Percentiles rank a stretch among this genome's conserved stretches.
These are phyloP conservation scores for Hydropsyche tenuis DNA, from an alignment of 1,140 invertebrate species.

Conservation along the genomic window DNA sequence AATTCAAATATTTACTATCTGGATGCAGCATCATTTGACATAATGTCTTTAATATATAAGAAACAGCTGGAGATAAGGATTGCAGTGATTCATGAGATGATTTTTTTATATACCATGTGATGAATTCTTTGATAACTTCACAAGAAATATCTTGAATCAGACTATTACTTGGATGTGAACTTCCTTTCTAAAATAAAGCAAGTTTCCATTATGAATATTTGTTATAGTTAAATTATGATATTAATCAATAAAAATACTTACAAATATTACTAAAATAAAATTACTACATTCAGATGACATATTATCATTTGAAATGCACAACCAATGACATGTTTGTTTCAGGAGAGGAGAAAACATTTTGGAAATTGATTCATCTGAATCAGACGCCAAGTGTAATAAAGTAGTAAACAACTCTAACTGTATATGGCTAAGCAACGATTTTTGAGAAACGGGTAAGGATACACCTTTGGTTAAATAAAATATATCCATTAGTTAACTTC, in stretches of 20 bases:
- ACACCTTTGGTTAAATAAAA: constrained; percentile 40
- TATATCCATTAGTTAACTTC: neutral
- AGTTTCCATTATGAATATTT: neutral
- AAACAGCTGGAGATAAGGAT: constrained; percentile 19
- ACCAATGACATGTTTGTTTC: constrained; percentile 46
- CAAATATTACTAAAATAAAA: constrained; percentile 40
- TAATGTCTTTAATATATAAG: constrained; percentile 37
- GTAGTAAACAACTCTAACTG: constrained; percentile 24
- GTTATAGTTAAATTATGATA: neutral
- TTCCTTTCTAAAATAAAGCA: constrained; percentile 42
- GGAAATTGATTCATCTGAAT: constrained; percentile 36
- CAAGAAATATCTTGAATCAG: constrained; percentile 37
- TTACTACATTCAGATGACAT: constrained; percentile 22
- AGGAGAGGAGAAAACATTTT: constrained; percentile 44
- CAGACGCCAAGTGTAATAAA: constrained; percentile 36
- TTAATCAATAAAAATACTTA: constrained; percentile 13
- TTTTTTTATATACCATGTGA: constrained; percentile 33
- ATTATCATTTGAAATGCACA: constrained; percentile 19
- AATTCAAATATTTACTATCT: constrained; percentile 31
- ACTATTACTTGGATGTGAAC: constrained; percentile 33
- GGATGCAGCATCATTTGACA: constrained; percentile 46
- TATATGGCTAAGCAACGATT: constrained; percentile 16
- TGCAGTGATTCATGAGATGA: constrained; percentile 18
- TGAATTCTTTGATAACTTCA: constrained; percentile 38
- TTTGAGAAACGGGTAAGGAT: constrained; percentile 29